Percentiles rank a stretch among this genome's conserved stretches.
Evolutionary conservation across 2,797 vertebrate genomes (phyloP).

Genomic region (Channa striata): DNA sequence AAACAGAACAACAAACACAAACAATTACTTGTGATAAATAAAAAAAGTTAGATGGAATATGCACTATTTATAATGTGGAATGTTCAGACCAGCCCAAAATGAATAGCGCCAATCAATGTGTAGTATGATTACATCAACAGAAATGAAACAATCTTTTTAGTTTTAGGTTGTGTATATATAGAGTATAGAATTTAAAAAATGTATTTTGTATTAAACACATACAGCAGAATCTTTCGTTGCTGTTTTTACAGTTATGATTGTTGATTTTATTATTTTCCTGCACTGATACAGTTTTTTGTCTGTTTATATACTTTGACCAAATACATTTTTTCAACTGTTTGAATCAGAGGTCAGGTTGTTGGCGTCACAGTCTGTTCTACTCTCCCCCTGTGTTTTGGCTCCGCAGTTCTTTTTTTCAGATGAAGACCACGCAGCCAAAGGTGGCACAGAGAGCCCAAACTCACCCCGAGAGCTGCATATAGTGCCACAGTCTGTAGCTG

Average conservation of each 20-base stretch:
- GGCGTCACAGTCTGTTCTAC: neutral
- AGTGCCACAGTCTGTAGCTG: constrained; percentile 50
- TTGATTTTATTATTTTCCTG: too few relatives aligned
- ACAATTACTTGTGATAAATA: too few relatives aligned
- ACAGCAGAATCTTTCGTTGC: too few relatives aligned
- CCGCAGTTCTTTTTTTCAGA: constrained; percentile 84
- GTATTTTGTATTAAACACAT: too few relatives aligned
- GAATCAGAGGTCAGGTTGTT: neutral
- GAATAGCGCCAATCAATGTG: neutral
- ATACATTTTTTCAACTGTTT: neutral
- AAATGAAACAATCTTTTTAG: too few relatives aligned
- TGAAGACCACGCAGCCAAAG: constrained; percentile 71
- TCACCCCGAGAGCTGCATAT: constrained; percentile 58
- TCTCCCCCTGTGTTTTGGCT: neutral
- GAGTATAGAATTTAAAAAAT: too few relatives aligned
- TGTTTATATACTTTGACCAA: too few relatives aligned
- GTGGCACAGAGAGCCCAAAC: constrained; percentile 48
- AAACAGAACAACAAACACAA: too few relatives aligned
- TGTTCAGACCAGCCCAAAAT: neutral
- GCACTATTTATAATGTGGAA: neutral
- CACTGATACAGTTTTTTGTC: too few relatives aligned
- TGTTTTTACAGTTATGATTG: too few relatives aligned
- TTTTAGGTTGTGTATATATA: too few relatives aligned
- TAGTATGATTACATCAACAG: neutral
- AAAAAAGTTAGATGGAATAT: too few relatives aligned